Base-by-base conservation (phyloP, 2,113 vertebrate species). In the Melanerpes aurifrons region DNA sequence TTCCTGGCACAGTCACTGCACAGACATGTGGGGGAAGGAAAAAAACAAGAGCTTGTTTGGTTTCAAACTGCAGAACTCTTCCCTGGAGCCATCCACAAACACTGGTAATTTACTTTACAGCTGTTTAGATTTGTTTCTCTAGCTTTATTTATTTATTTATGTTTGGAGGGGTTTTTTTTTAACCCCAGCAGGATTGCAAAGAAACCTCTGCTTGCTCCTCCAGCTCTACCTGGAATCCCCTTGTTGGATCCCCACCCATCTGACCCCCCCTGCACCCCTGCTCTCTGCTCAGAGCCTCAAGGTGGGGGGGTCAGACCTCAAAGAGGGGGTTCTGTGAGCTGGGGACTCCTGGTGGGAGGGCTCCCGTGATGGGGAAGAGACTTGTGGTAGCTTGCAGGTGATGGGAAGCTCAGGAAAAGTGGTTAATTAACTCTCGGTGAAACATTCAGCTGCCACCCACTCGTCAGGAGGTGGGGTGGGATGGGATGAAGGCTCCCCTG, bases 81-180 rank as follows among this genome's bases (percentile, higher is more conserved):
- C 95, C 96, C 95, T 28, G 74, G 94, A 96, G 96, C 93, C 92
- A 87, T 91, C 91, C 4, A 32, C 95, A 96, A 95, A 96, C 95
- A 91, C 45, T 66, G 71, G 92, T 93, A 91, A 97, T 97, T 97
- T 96, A 93, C 91, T 96, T 95, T 96, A 95, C 92, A 95, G 95
- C 92, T 96, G 96, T 90, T 95, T 92, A 88, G 92, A 85, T 93
- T 95, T 96, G 92, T 91, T 94, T 96, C 91, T 91, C 94, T 79
- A n/a, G 68, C 0, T 57, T 50, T 50, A 9, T 37, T 74, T 25
- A 53, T 53, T 86, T 81, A 67, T 37, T 45, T 78, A 66, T 48
- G 50, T 76, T 12, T 40, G 40, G 37, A 37, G 37, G 37, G 40
- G 37, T 37, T 40, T 40, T 40, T 40, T 82, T 17, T 16, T 20